Evolutionary conservation across 2,888 invertebrate species (phyloP).

Genomic region (Caenorhabditis drosophilae): DNA sequence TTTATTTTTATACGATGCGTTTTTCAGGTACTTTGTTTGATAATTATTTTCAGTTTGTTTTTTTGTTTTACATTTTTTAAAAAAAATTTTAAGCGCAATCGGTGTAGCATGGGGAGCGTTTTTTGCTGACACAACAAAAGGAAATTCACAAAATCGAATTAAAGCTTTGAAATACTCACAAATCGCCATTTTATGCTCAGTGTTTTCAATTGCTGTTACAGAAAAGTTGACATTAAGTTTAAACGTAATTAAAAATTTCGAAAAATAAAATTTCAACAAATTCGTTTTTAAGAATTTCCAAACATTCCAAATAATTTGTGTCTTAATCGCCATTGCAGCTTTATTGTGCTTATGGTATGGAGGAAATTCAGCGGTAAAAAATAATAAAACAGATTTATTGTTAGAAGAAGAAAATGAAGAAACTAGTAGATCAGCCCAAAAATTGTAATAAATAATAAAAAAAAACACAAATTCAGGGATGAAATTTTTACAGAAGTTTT

Average conservation of each 20-base stretch:
- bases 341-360: conserved; percentile 41
- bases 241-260: conserved; percentile 40
- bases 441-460: no score
- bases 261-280: not conserved
- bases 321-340: conserved; percentile 39
- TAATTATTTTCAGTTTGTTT: conserved; percentile 61
- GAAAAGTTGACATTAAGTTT: conserved; percentile 64
- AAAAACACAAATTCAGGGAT: no score
- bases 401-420: not conserved
- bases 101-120: conserved; percentile 67
- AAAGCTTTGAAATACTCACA: conserved; percentile 69
- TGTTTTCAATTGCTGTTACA: conserved; percentile 58
- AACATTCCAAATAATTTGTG: conserved; percentile 53
- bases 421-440: no score
- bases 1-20: conserved; percentile 71
- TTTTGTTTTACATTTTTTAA: conserved; percentile 68
- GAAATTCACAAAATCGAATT: conserved; percentile 67
- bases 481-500: no score
- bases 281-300: conserved; percentile 52
- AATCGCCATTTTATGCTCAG: conserved; percentile 61
- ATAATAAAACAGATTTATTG: conserved; percentile 7
- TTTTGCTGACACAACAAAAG: conserved; percentile 63
- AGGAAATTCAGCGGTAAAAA: not conserved
- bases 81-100: conserved; percentile 52
- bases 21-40: conserved; percentile 68